Percentiles rank a stretch among this genome's conserved stretches.
phyloP scores from a whole-genome alignment of 64 coral and sea anemone genomes.

The Pachyseris speciosa region DNA sequence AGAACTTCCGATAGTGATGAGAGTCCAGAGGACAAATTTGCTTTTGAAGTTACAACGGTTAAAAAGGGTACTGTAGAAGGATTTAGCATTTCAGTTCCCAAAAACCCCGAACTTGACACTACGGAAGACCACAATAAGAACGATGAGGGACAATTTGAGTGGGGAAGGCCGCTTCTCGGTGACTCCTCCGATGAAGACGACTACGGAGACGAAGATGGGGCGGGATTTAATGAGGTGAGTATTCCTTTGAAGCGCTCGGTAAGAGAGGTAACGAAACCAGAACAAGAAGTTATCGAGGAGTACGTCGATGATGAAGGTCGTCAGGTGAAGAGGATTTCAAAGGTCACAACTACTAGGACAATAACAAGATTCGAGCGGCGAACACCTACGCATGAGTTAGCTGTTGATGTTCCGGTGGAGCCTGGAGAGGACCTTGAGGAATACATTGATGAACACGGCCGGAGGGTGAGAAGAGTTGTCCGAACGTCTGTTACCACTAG shows the following conservation, averaged over 20 bases:
- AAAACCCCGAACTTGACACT: neutral
- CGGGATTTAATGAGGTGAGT: neutral
- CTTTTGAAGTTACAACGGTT: neutral
- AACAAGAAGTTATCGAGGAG: constrained; percentile 65
- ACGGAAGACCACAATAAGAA: neutral
- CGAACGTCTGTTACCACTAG: constrained; percentile 48
- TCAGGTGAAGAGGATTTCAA: constrained; percentile 70
- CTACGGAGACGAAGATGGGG: neutral
- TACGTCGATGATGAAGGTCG: constrained; percentile 79
- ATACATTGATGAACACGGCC: constrained; percentile 88
- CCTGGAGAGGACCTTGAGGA: constrained; percentile 78
- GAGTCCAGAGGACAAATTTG: neutral
- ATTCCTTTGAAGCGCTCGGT: constrained; percentile 17
- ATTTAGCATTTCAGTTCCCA: neutral
- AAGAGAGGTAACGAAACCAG: neutral
- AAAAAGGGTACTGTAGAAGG: constrained; percentile 6
- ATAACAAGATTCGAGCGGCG: constrained; percentile 14
- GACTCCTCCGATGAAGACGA: neutral
- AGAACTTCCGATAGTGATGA: neutral
- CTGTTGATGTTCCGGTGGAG: constrained; percentile 63
- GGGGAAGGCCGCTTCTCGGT: constrained; percentile 42
- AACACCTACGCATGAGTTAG: neutral
- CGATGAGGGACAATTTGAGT: neutral
- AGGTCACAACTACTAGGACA: constrained; percentile 60
- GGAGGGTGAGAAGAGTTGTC: constrained; percentile 73